These are phyloP conservation scores for Pammene fasciana DNA, from an alignment of 2,888 invertebrate species.

Conservation along the genomic window DNA sequence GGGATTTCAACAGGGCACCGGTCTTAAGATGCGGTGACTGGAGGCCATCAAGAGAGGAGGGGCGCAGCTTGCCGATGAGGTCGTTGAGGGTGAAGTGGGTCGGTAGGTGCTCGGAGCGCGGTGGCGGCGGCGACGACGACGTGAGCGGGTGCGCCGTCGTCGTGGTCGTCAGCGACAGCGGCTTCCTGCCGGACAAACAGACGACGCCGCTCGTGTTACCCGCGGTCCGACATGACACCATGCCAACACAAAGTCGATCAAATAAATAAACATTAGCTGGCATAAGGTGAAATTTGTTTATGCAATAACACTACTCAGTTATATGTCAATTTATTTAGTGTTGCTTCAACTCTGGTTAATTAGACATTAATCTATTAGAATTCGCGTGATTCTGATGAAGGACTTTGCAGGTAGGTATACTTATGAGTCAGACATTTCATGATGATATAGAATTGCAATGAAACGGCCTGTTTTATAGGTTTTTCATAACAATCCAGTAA, in stretches of 20 bases:
- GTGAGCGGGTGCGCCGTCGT: slow-evolving; percentile 82
- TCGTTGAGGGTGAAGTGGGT: slow-evolving; percentile 82
- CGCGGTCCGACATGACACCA: slow-evolving; percentile 53
- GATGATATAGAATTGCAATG: not conserved
- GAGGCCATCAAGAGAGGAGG: slow-evolving; percentile 78
- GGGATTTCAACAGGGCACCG: slow-evolving; percentile 76
- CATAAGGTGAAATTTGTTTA: not conserved
- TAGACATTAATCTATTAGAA: slow-evolving; percentile 18
- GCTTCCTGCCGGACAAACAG: slow-evolving; percentile 74
- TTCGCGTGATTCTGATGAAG: slow-evolving; percentile 22
- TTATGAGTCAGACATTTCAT: not conserved
- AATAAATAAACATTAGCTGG: not conserved
- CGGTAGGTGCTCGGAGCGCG: slow-evolving; percentile 81
- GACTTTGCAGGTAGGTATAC: slow-evolving; percentile 5
- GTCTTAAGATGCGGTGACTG: slow-evolving; percentile 78
- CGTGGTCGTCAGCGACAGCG: slow-evolving; percentile 82
- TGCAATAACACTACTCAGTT: not conserved
- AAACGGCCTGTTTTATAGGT: not conserved
- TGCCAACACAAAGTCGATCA: slow-evolving; percentile 44
- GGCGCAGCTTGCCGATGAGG: slow-evolving; percentile 82
- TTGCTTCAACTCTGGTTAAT: not conserved
- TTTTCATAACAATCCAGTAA: not conserved
- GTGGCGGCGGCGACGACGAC: slow-evolving; percentile 82
- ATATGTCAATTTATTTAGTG: not conserved
- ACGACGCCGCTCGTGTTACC: slow-evolving; percentile 69